Evolutionary conservation across 1,140 invertebrate species (phyloP).

Genomic region (Drosophila parvula): DNA sequence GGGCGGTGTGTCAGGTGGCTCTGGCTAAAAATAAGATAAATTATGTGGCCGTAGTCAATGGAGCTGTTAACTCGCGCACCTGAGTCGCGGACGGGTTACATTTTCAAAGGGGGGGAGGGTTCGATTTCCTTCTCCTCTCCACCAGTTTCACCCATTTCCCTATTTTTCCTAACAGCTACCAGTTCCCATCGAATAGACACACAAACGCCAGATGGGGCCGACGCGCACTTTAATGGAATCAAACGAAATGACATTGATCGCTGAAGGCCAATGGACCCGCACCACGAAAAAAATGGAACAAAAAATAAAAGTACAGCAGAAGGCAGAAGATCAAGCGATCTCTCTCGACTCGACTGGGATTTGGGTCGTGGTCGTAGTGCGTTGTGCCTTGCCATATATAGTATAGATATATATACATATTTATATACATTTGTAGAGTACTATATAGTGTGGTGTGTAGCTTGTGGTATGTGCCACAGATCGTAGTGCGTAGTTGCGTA

Average conservation of each 20-base stretch:
- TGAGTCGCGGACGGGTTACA: slow-evolving; percentile 30
- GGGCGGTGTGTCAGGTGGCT: slow-evolving; percentile 16
- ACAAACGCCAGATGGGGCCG: slow-evolving; percentile 58
- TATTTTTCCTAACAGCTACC: not conserved
- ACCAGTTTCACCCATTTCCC: not conserved
- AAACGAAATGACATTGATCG: slow-evolving; percentile 81
- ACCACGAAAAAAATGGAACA: slow-evolving; percentile 3
- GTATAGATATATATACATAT: not conserved
- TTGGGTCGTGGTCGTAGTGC: slow-evolving; percentile 81
- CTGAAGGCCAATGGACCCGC: slow-evolving; percentile 68
- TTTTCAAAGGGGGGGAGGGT: not conserved
- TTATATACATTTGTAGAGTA: not conserved
- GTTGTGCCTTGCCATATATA: slow-evolving; percentile 51
- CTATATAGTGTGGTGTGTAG: not conserved
- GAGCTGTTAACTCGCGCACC: slow-evolving; percentile 79
- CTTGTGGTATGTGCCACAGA: not conserved
- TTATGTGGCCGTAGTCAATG: slow-evolving; percentile 80
- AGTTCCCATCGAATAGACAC: slow-evolving; percentile 9
- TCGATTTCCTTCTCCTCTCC: not conserved
- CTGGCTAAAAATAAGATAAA: slow-evolving; percentile 79
- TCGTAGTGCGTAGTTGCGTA: slow-evolving; percentile 46
- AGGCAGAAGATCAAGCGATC: slow-evolving; percentile 36
- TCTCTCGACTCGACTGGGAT: slow-evolving; percentile 46
- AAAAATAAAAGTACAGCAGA: not conserved
- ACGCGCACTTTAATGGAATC: slow-evolving; percentile 71